phyloP scores from a whole-genome alignment of 2,797 vertebrate species.

The Orientallactaga sibirica region DNA sequence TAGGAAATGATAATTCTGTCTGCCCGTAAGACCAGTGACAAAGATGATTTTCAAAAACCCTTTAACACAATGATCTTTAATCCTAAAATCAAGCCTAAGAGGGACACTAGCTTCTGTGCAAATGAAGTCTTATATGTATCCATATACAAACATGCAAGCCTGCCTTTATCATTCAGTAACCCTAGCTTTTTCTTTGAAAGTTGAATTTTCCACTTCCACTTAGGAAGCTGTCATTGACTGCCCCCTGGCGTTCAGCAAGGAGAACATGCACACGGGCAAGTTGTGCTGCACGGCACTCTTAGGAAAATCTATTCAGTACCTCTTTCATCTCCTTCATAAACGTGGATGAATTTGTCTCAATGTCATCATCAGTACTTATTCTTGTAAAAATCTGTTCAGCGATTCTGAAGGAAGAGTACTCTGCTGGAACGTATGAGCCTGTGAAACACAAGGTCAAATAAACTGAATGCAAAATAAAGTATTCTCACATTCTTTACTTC shows the following conservation, averaged over 20 bases:
- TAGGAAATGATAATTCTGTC: background rate
- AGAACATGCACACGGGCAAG: constrained; percentile 40
- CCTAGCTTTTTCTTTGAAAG: constrained; percentile 55
- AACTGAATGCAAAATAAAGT: background rate
- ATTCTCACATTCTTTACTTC: background rate
- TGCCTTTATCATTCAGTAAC: constrained; percentile 6
- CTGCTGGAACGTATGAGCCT: constrained; percentile 97
- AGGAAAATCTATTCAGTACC: constrained; percentile 86
- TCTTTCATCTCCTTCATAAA: constrained; percentile 99
- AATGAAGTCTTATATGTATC: constrained; percentile 27
- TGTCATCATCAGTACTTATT: constrained; percentile 98
- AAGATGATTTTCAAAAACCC: constrained; percentile 34
- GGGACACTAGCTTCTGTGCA: constrained; percentile 19
- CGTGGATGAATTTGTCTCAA: constrained; percentile 98
- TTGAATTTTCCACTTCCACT: constrained; percentile 34
- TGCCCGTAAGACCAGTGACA: background rate
- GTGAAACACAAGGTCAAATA: constrained; percentile 67
- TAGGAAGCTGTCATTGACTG: constrained; percentile 76
- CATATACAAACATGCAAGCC: constrained; percentile 21
- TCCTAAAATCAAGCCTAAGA: constrained; percentile 61
- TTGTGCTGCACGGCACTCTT: constrained; percentile 27
- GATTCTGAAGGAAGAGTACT: constrained; percentile 95
- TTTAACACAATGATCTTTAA: constrained; percentile 19
- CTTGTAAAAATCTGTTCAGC: constrained; percentile 98
- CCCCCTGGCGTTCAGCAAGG: constrained; percentile 73